Conservation (phyloP, 2,113 vertebrate genomes). For the Calidris pygmaea region DNA sequence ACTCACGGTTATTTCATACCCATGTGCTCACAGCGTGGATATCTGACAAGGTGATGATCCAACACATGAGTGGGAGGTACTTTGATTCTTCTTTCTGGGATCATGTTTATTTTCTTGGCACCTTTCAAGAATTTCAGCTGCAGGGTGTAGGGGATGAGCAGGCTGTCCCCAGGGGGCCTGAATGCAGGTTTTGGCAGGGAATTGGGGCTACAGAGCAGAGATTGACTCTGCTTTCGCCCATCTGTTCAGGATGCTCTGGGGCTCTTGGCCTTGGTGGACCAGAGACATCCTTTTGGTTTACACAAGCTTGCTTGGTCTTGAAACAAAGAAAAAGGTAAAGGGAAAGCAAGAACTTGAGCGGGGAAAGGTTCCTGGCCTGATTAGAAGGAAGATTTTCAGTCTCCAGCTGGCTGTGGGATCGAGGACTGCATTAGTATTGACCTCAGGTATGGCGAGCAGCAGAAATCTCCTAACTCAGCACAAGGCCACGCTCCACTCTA, state of each 20-base stretch:
- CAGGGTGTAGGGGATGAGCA: background rate
- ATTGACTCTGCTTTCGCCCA: background rate
- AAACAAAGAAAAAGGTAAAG: background rate
- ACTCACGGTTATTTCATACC: background rate
- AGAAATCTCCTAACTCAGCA: slow-evolving; percentile 6
- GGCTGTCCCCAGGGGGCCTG: background rate
- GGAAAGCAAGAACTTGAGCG: background rate
- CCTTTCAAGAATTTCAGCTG: background rate
- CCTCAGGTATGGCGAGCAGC: background rate
- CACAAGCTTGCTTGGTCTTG: background rate
- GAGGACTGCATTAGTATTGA: slow-evolving; percentile 29
- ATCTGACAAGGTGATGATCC: background rate
- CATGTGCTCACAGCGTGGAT: background rate
- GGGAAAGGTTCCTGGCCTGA: background rate
- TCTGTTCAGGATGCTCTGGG: background rate
- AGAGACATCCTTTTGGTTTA: background rate
- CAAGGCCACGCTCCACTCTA: background rate
- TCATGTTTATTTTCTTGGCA: background rate
- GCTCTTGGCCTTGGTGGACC: background rate
- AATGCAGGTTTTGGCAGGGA: background rate
- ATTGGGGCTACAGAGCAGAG: rapidly evolving
- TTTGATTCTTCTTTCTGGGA: background rate
- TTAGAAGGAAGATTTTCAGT: background rate
- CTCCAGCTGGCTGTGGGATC: background rate
- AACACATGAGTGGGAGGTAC: background rate